Conservation (phyloP, 1,140 invertebrate genomes). For the Linepithema humile region DNA sequence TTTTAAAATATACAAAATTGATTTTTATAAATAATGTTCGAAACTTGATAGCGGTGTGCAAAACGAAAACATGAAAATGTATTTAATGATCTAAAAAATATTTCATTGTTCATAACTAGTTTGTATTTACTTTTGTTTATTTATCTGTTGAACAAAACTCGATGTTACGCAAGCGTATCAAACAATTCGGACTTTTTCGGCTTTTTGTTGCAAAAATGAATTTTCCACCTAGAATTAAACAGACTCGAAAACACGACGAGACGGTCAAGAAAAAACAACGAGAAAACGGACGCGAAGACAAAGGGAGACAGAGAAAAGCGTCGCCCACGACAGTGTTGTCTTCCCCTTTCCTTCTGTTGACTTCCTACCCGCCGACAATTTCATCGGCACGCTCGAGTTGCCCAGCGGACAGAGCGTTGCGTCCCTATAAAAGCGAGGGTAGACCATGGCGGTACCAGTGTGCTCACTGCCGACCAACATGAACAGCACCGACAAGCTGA, state of each 20-base stretch:
- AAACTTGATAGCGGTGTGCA: background rate
- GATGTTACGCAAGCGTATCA: background rate
- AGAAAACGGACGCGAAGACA: conserved; percentile 42
- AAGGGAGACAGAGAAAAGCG: conserved; percentile 63
- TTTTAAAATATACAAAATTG: background rate
- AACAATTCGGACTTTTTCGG: background rate
- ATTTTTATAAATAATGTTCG: background rate
- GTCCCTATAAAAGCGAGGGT: conserved; percentile 80
- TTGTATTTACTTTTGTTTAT: background rate
- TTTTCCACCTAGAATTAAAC: background rate
- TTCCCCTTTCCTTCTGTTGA: conserved; percentile 68
- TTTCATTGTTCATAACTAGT: background rate
- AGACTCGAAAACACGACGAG: conserved; percentile 31
- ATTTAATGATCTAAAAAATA: background rate
- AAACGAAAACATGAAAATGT: background rate
- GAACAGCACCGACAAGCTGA: conserved; percentile 82
- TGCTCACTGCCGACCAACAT: conserved; percentile 83
- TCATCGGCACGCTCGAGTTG: conserved; percentile 75
- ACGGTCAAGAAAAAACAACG: conserved; percentile 44
- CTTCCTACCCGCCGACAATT: conserved; percentile 76
- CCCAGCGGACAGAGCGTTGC: conserved; percentile 58
- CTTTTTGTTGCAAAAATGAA: background rate
- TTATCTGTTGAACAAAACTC: background rate
- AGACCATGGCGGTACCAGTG: conserved; percentile 76
- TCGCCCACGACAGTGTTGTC: conserved; percentile 61